Percentiles rank a stretch among this genome's conserved stretches.
These are phyloP conservation scores for Odobenus rosmarus DNA, from an alignment of 2,113 vertebrate genomes.

Conservation along the genomic window DNA sequence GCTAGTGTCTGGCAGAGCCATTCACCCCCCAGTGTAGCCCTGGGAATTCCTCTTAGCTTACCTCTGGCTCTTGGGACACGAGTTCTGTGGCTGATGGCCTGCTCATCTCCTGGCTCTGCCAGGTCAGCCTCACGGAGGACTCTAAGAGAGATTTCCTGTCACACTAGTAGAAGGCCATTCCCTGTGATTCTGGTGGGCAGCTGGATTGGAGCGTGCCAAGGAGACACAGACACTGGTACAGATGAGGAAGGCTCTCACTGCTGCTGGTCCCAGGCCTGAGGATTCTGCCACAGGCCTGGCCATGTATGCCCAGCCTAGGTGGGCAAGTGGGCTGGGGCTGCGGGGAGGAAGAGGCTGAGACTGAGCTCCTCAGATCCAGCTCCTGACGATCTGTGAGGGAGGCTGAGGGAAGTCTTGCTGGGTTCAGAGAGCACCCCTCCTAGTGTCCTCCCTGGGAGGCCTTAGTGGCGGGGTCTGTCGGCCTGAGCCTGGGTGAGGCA, in stretches of 20 bases:
- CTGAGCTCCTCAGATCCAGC: not conserved
- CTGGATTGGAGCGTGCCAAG: not conserved
- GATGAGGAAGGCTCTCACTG: not conserved
- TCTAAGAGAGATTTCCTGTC: not conserved
- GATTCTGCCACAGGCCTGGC: not conserved
- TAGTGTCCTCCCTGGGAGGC: not conserved
- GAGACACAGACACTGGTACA: not conserved
- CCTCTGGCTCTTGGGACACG: not conserved
- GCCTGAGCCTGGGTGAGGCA: not conserved
- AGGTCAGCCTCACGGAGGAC: not conserved
- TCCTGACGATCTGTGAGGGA: not conserved
- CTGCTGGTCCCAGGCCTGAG: not conserved
- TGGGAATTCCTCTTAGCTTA: not conserved
- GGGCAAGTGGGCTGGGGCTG: not conserved
- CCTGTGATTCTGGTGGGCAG: not conserved
- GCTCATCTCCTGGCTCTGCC: not conserved
- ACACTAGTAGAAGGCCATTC: not conserved
- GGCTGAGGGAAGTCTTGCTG: not conserved
- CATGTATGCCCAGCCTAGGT: not conserved
- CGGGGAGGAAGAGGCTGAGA: not conserved
- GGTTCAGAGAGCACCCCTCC: not conserved
- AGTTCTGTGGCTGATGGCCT: not conserved
- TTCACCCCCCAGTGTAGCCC: not conserved
- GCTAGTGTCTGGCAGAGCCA: not conserved
- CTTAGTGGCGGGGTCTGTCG: not conserved